Conservation (phyloP, 1,140 invertebrate genomes). For the Hetaerina americana region DNA sequence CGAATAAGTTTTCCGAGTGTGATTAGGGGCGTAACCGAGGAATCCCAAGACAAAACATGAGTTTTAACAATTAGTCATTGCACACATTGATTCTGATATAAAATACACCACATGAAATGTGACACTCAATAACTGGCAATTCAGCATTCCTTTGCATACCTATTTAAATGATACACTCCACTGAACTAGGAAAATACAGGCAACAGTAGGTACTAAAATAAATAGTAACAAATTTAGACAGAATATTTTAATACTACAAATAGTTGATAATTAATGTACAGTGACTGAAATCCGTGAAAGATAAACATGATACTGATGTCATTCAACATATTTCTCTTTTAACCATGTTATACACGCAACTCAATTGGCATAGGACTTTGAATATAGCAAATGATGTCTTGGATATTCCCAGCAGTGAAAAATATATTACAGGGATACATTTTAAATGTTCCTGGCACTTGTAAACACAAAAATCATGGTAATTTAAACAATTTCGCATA, state of each 20-base stretch:
- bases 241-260: slow-evolving; percentile 1
- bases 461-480: neutral
- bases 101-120: too few relatives aligned
- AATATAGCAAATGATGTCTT: neutral
- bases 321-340: neutral
- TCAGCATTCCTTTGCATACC: too few relatives aligned
- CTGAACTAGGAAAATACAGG: too few relatives aligned
- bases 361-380: neutral
- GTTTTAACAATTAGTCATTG: too few relatives aligned
- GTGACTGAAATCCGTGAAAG: neutral
- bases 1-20: too few relatives aligned
- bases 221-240: neutral
- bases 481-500: neutral
- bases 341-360: neutral
- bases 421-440: neutral
- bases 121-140: too few relatives aligned
- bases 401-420: neutral
- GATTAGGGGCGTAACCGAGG: too few relatives aligned
- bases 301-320: neutral
- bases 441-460: neutral
- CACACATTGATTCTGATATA: too few relatives aligned
- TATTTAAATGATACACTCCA: too few relatives aligned
- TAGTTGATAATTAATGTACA: neutral
- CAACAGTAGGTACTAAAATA: neutral
- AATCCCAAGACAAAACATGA: too few relatives aligned